Conservation (phyloP, 2,113 vertebrate genomes). For the Seriola aureovittata region DNA sequence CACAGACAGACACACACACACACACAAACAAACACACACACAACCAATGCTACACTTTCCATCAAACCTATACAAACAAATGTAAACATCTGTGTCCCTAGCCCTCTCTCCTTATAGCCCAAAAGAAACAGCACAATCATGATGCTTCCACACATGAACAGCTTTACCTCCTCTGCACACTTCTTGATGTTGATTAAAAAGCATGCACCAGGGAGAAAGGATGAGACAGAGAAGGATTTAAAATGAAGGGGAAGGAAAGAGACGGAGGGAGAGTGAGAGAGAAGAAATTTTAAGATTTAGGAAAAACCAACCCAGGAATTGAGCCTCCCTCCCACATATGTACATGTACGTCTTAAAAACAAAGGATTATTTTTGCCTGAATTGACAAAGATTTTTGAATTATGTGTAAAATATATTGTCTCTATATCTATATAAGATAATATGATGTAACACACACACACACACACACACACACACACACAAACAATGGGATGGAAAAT, state of each 20-base stretch:
- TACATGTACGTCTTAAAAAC: not conserved
- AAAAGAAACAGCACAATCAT: constrained; percentile 40
- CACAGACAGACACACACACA: not conserved
- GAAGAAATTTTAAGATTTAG: constrained; percentile 4
- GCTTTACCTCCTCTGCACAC: constrained; percentile 45
- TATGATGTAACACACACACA: not conserved
- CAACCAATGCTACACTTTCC: not conserved
- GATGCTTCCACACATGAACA: constrained; percentile 39
- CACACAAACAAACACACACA: not conserved
- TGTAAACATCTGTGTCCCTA: constrained; percentile 28
- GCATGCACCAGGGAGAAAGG: constrained; percentile 41
- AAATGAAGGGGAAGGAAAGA: constrained; percentile 22
- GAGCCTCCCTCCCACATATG: not conserved
- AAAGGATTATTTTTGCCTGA: not conserved
- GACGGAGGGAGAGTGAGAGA: not conserved
- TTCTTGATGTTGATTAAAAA: constrained; percentile 67
- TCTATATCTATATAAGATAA: not conserved
- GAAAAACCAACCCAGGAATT: constrained; percentile 1
- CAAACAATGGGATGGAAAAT: not conserved
- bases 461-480: not conserved
- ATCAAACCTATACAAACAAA: constrained; percentile 7
- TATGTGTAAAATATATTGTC: not conserved
- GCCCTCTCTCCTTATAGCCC: not conserved
- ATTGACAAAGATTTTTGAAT: not conserved
- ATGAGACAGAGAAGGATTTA: constrained; percentile 15